phyloP scores from a whole-genome alignment of 1,140 invertebrate species.

The Radopholus similis region DNA sequence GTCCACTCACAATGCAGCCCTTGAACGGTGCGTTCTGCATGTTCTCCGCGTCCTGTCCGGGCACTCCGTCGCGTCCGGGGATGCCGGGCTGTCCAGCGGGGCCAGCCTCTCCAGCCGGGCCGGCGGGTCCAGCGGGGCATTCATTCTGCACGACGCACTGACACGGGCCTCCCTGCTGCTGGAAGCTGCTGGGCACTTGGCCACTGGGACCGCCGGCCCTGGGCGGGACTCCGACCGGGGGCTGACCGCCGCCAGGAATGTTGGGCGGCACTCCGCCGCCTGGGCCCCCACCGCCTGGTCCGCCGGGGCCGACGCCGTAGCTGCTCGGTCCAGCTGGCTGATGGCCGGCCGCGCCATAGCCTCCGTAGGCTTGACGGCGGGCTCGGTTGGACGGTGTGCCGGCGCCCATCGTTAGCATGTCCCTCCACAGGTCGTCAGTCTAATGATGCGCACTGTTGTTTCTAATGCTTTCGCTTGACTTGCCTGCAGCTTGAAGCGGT shows the following conservation, averaged over 20 bases:
- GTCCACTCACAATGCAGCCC: slow-evolving; percentile 32
- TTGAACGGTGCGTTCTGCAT: slow-evolving; percentile 15
- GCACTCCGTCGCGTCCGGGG: slow-evolving; percentile 32
- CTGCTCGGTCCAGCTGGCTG: background rate
- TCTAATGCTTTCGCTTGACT: background rate
- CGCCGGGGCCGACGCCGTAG: background rate
- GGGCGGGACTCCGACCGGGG: background rate
- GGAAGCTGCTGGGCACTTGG: background rate
- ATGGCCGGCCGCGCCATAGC: slow-evolving; percentile 35
- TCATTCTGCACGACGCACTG: background rate
- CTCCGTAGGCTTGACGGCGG: slow-evolving; percentile 55
- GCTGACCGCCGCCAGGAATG: background rate
- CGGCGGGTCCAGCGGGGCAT: slow-evolving; percentile 10
- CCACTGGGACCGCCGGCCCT: background rate
- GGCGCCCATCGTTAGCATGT: slow-evolving; percentile 54
- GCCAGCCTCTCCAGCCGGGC: background rate
- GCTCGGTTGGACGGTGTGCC: slow-evolving; percentile 51
- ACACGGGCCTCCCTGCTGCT: background rate
- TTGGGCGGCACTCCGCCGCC: background rate
- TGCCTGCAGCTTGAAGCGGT: slow-evolving; percentile 42
- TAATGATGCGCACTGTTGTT: background rate
- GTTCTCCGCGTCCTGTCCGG: slow-evolving; percentile 34
- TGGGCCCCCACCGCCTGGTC: background rate
- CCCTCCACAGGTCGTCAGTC: slow-evolving; percentile 52
- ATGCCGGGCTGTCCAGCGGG: slow-evolving; percentile 20